Evolutionary conservation across 2,113 vertebrate species (phyloP).

Genomic region (Mandrillus leucophaeus): DNA sequence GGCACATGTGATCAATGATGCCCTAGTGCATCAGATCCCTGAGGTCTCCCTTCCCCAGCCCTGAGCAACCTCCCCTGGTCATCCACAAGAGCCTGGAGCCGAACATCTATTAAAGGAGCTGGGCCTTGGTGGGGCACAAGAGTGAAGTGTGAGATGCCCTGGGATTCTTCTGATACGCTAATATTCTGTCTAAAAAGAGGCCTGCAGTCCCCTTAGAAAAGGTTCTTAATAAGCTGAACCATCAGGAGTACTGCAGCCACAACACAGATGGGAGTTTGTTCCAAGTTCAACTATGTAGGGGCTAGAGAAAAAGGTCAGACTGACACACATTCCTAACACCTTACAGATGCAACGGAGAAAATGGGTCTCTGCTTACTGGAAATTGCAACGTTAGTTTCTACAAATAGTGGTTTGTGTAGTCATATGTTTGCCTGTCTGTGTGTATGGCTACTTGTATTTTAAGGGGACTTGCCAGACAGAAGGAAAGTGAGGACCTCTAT

Average conservation of each 20-base stretch:
- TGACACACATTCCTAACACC: background rate
- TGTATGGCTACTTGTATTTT: background rate
- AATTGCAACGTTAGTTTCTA: background rate
- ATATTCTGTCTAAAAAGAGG: background rate
- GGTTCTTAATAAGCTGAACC: background rate
- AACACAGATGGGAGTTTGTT: background rate
- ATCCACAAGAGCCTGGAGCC: background rate
- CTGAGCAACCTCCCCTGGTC: background rate
- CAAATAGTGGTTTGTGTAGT: background rate
- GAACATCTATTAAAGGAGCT: background rate
- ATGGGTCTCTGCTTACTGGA: background rate
- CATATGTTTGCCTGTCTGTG: background rate
- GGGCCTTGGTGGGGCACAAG: background rate
- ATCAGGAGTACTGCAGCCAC: background rate
- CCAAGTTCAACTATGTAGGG: background rate
- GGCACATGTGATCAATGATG: background rate
- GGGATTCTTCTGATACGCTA: background rate
- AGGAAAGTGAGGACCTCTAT: background rate
- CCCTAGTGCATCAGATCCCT: fast-evolving
- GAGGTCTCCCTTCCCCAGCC: background rate
- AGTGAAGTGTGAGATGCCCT: background rate
- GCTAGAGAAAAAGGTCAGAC: background rate
- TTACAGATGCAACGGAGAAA: constrained; percentile 16
- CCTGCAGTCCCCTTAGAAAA: background rate
- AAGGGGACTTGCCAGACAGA: background rate